Conservation (phyloP, 2,888 invertebrate species). For the Synanthedon tipuliformis region DNA sequence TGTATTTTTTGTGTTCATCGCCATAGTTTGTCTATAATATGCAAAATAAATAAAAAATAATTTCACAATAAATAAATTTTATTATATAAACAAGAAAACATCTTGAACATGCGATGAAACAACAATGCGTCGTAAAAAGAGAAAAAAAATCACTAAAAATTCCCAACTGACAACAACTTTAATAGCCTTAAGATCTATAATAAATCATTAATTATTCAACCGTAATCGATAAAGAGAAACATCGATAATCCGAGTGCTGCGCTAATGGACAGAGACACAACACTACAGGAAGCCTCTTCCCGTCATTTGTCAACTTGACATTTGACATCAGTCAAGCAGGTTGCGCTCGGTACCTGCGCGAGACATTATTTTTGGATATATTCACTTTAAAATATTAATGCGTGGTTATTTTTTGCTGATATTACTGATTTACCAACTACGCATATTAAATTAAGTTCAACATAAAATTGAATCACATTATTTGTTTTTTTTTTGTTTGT, state of each 20-base stretch:
- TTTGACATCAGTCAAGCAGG: conserved; percentile 61
- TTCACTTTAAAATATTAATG: not conserved
- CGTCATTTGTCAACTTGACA: conserved; percentile 62
- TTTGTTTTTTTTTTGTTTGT: too few species aligned
- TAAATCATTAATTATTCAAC: conserved; percentile 37
- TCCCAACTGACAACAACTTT: not conserved
- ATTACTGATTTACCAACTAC: not conserved
- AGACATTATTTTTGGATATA: conserved; percentile 13
- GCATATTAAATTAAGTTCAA: not conserved
- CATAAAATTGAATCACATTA: too few species aligned
- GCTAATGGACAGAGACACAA: conserved; percentile 42
- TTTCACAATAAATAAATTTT: too few species aligned
- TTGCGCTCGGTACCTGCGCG: conserved; percentile 31
- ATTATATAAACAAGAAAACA: too few species aligned
- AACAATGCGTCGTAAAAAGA: not conserved
- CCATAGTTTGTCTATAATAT: too few species aligned
- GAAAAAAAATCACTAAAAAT: not conserved
- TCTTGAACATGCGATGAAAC: not conserved
- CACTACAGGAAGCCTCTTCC: conserved; percentile 57
- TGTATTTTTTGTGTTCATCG: too few species aligned
- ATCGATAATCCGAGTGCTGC: conserved; percentile 28
- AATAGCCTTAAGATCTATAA: conserved; percentile 6
- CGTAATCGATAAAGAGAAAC: conserved; percentile 32
- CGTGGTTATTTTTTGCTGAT: conserved; percentile 1
- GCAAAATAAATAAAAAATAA: too few species aligned